These are phyloP conservation scores for Ctenoplectra terminalis DNA, from an alignment of 1,140 invertebrate species.

Conservation along the genomic window DNA sequence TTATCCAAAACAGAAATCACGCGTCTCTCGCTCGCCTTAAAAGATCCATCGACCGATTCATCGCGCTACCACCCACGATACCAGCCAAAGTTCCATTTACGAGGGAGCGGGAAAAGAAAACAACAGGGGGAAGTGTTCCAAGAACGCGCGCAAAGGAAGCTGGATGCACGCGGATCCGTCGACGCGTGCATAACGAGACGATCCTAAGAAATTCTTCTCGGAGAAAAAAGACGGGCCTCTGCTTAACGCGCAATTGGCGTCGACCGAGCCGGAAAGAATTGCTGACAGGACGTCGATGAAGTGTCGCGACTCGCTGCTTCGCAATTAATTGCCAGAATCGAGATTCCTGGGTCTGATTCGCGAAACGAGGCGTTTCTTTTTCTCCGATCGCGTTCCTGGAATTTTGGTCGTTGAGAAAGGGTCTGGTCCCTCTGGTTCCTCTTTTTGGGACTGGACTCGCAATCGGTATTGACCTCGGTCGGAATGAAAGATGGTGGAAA, in stretches of 20 bases:
- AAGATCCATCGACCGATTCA: neutral
- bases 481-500: too few relatives aligned
- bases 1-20: too few relatives aligned
- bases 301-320: conserved; percentile 46
- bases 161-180: conserved; percentile 21
- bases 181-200: conserved; percentile 62
- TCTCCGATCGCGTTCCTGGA: neutral
- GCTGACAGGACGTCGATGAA: conserved; percentile 63
- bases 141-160: conserved; percentile 40
- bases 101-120: too few relatives aligned
- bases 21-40: too few relatives aligned
- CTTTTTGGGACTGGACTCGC: too few relatives aligned
- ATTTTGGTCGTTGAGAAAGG: too few relatives aligned
- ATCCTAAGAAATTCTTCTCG: conserved; percentile 50
- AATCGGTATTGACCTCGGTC: too few relatives aligned
- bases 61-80: neutral
- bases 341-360: neutral
- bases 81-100: neutral
- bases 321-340: conserved; percentile 54
- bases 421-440: too few relatives aligned
- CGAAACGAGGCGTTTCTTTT: neutral
- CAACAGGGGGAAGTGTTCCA: conserved; percentile 25
- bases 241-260: conserved; percentile 64
- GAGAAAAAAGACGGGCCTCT: conserved; percentile 13
- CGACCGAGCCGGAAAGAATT: conserved; percentile 63